phyloP scores from a whole-genome alignment of 1,140 invertebrate species.

The Lordiphosa collinella region DNA sequence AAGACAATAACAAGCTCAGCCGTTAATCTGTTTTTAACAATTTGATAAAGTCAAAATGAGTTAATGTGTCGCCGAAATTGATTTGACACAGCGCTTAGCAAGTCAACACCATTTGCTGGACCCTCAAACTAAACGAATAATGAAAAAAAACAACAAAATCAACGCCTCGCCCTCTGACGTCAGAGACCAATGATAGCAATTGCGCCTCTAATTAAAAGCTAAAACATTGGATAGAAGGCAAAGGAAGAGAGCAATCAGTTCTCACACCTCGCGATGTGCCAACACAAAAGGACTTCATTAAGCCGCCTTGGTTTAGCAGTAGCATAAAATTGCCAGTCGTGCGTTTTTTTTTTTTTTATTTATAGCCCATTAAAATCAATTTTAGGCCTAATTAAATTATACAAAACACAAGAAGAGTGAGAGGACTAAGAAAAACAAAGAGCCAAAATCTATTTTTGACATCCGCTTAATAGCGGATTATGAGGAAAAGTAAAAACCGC shows the following conservation, averaged over 20 bases:
- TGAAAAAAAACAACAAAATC: slow-evolving; percentile 22
- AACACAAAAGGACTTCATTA: slow-evolving; percentile 67
- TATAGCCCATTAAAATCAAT: slow-evolving; percentile 71
- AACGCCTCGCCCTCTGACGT: slow-evolving; percentile 51
- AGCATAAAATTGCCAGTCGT: slow-evolving; percentile 55
- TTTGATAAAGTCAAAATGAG: slow-evolving; percentile 36
- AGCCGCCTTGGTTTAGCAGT: slow-evolving; percentile 41
- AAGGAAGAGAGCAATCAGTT: slow-evolving; percentile 22
- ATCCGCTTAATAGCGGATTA: not conserved
- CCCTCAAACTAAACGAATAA: slow-evolving; percentile 21
- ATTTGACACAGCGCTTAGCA: slow-evolving; percentile 26
- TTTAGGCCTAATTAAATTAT: slow-evolving; percentile 66
- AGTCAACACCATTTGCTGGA: not conserved
- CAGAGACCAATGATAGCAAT: slow-evolving; percentile 50
- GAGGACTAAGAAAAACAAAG: not conserved
- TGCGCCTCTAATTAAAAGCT: slow-evolving; percentile 67
- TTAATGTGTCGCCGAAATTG: slow-evolving; percentile 35
- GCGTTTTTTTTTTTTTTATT: slow-evolving; percentile 64
- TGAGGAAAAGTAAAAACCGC: no score
- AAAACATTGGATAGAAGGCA: slow-evolving; percentile 9
- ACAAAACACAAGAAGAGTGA: slow-evolving; percentile 5
- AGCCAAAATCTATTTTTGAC: slow-evolving; percentile 26
- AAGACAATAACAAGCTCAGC: slow-evolving; percentile 23
- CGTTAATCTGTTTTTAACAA: slow-evolving; percentile 23
- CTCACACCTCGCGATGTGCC: slow-evolving; percentile 17